Conservation (phyloP, 2,888 invertebrate species). For the Heteromyza rotundicornis region DNA sequence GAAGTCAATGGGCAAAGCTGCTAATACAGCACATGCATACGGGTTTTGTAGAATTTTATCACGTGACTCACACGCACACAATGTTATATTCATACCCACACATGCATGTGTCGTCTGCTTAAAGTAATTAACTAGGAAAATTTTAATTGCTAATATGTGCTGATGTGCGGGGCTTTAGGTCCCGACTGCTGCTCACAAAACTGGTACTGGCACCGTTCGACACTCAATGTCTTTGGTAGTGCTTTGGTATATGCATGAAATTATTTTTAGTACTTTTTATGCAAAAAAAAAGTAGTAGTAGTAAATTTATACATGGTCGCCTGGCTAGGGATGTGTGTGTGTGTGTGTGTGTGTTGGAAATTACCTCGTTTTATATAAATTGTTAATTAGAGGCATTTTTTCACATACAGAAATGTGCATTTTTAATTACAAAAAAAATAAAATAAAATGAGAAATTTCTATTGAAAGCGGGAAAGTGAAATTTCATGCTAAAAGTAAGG, state of each 20-base stretch:
- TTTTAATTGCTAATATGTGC: slow-evolving; percentile 62
- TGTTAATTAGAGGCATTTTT: slow-evolving; percentile 38
- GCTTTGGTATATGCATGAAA: background rate
- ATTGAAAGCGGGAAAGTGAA: no score
- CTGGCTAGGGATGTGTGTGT: no score
- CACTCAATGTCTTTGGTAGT: background rate
- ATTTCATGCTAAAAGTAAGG: no score
- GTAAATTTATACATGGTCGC: background rate
- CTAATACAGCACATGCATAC: background rate
- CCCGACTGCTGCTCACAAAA: no score
- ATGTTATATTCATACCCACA: background rate
- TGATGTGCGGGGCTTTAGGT: no score
- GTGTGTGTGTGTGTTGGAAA: slow-evolving; percentile 23
- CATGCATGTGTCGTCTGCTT: slow-evolving; percentile 42
- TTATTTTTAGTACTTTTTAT: no score
- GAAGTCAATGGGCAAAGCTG: background rate
- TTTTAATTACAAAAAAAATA: background rate
- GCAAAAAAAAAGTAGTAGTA: background rate
- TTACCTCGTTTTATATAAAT: slow-evolving; percentile 41
- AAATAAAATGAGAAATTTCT: background rate
- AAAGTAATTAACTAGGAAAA: slow-evolving; percentile 62
- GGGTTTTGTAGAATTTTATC: no score
- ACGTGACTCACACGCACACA: no score
- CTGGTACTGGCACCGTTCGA: slow-evolving; percentile 1
- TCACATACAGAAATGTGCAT: background rate